Base-by-base conservation (phyloP, 2,113 vertebrate species). In the Amia ocellicauda region DNA sequence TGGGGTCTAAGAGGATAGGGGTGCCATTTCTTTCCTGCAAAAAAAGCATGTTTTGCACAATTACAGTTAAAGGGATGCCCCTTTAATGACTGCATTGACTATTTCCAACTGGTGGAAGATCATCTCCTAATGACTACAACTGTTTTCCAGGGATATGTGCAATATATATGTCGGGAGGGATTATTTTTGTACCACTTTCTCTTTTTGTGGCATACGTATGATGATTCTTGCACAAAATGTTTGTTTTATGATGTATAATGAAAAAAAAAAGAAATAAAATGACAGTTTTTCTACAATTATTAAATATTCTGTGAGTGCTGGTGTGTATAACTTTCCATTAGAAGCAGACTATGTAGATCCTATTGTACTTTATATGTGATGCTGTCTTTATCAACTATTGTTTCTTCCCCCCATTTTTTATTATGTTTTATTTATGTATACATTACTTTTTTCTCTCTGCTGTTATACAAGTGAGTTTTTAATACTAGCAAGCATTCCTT, bases 181-280 rank as follows among this genome's bases (percentile, higher is more conserved):
- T 11, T 7, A 26, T 45, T 61, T 69, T 62, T 51, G 49, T 65
- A 47, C 7, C 55, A 43, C 26, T 23, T 63, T n/a, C n/a, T n/a
- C n/a, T n/a, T 69, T 73, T 73, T 54, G 53, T 67, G 60, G 60
- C 28, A 23, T n/a, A n/a, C n/a, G n/a, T n/a, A 66, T 24, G 54
- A 69, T 22, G 7, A 70, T 56, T 56, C 65, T 26, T 36, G 63
- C 73, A 66, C 68, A 23, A 64, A 64, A 50, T 20, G 80, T 84
- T 28, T 7, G 74, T 78, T 85, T 83, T 82, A 75, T 79, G 67
- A 63, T n/a, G 2, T 63, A 62, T 78, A 55, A 68, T 61, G 31
- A 74, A 76, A 67, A 31, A 77, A 69, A 71, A 77, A 86, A 80
- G 64, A 80, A 90, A 87, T 85, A 83, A 84, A 85, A 76, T 72